Percentiles rank a stretch among this genome's conserved stretches.
phyloP scores from a whole-genome alignment of 2,888 invertebrate species.

The Fissipunctia ypsillon region DNA sequence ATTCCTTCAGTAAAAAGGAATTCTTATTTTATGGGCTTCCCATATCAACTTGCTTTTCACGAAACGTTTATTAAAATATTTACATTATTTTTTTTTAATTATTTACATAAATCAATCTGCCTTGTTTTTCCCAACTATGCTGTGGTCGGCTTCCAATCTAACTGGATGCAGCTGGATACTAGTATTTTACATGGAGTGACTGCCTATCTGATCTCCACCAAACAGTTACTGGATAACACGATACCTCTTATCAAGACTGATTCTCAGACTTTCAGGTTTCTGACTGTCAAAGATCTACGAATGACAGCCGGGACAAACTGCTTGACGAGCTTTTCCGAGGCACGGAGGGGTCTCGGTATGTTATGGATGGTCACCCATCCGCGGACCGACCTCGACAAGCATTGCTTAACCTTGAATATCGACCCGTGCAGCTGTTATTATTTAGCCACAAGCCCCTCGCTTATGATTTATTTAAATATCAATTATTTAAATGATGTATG shows the following conservation, averaged over 20 bases:
- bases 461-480: too few relatives aligned
- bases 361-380: too few relatives aligned
- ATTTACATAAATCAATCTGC: background rate
- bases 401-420: background rate
- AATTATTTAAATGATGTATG: too few relatives aligned
- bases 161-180: too few relatives aligned
- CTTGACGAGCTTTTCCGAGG: too few relatives aligned
- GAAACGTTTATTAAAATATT: conserved; percentile 7
- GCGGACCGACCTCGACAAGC: background rate
- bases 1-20: background rate
- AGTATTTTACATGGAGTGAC: too few relatives aligned
- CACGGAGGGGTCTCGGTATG: too few relatives aligned
- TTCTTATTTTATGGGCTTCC: conserved; percentile 18
- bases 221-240: background rate
- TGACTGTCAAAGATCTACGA: background rate
- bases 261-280: background rate
- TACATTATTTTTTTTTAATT: background rate
- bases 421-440: too few relatives aligned
- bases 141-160: background rate
- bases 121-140: background rate
- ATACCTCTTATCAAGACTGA: background rate
- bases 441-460: too few relatives aligned
- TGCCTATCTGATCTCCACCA: background rate
- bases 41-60: conserved; percentile 9
- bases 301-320: too few relatives aligned